Conservation (phyloP, 2,888 invertebrate species). For the Idaea dimidiata region DNA sequence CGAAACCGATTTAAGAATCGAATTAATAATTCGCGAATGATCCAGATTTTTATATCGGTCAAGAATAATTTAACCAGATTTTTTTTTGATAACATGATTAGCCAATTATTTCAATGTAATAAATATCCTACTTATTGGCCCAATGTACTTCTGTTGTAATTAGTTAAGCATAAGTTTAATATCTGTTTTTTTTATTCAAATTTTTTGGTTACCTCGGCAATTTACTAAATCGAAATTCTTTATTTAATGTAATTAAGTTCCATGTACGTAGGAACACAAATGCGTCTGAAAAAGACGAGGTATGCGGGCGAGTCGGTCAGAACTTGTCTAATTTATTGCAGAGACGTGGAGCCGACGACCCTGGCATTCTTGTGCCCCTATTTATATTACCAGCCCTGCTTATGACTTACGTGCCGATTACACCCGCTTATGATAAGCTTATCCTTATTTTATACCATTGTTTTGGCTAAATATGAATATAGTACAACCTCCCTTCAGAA, state of each 20-base stretch:
- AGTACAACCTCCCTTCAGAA: not conserved
- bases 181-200: too few relatives aligned
- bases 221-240: too few relatives aligned
- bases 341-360: slow-evolving; percentile 31
- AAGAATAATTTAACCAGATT: not conserved
- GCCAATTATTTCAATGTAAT: not conserved
- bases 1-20: not conserved
- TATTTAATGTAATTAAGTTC: not conserved
- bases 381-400: not conserved
- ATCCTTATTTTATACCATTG: not conserved
- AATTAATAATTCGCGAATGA: not conserved
- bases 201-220: too few relatives aligned
- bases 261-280: slow-evolving; percentile 29
- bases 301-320: slow-evolving; percentile 31
- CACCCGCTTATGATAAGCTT: slow-evolving; percentile 8
- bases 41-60: not conserved
- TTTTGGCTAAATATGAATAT: not conserved
- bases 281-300: slow-evolving; percentile 38
- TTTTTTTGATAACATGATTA: not conserved
- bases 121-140: too few relatives aligned
- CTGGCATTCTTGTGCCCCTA: slow-evolving; percentile 30
- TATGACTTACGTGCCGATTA: slow-evolving; percentile 4
- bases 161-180: too few relatives aligned
- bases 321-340: slow-evolving; percentile 42
- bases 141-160: too few relatives aligned